These are phyloP conservation scores for Mus caroli DNA, from an alignment of 2,797 vertebrate genomes.

Conservation along the genomic window DNA sequence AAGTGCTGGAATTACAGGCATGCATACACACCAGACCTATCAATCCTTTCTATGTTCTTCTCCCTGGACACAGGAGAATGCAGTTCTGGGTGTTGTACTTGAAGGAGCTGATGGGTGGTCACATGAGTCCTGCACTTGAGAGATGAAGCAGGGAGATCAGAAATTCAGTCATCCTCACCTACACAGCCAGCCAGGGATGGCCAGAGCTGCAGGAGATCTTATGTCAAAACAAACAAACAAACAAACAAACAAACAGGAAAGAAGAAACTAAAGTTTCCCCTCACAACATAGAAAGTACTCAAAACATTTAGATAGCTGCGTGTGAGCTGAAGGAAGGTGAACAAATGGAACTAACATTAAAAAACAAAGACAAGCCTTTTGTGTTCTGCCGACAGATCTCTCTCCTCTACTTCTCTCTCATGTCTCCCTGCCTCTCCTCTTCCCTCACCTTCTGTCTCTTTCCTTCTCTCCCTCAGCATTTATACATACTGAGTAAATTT, in stretches of 20 bases:
- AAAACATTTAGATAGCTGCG: background rate
- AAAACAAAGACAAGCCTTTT: background rate
- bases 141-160: background rate
- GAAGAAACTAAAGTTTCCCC: background rate
- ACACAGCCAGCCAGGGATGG: background rate
- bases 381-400: background rate
- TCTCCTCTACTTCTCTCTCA: no score
- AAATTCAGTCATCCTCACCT: background rate
- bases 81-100: background rate
- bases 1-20: background rate
- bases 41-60: background rate
- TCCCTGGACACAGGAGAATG: background rate
- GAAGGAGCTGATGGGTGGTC: background rate
- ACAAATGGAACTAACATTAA: background rate
- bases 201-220: background rate
- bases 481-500: constrained; percentile 19
- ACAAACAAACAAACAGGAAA: background rate
- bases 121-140: background rate
- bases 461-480: no score
- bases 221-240: background rate
- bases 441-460: background rate
- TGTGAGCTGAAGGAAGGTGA: background rate
- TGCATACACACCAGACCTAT: background rate
- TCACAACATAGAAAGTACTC: background rate
- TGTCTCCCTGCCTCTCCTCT: background rate